Conservation (phyloP, 1,140 invertebrate species). For the Piezodorus guildinii region DNA sequence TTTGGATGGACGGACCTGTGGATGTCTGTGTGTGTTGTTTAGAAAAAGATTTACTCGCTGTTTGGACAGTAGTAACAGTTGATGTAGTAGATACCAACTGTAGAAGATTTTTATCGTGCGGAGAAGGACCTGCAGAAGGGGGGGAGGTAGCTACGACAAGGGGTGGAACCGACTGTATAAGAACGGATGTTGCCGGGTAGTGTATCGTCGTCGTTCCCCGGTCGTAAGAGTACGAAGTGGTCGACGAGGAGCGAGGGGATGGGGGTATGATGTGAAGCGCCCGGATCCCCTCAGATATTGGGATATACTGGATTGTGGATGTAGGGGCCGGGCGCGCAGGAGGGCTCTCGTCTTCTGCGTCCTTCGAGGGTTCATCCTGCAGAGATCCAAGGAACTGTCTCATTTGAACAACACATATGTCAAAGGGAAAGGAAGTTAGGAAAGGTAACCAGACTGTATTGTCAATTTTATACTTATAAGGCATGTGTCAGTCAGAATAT, state of each 20-base stretch:
- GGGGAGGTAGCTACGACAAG: conserved; percentile 29
- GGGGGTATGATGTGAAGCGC: conserved; percentile 26
- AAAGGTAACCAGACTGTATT: conserved; percentile 6
- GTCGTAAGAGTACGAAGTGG: neutral
- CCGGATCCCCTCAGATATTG: conserved; percentile 22
- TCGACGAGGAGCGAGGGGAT: neutral
- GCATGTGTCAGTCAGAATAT: too few relatives aligned
- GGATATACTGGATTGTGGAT: conserved; percentile 30
- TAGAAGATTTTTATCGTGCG: conserved; percentile 17
- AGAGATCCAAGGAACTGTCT: conserved; percentile 10
- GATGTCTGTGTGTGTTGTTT: neutral
- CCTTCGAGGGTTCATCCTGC: conserved; percentile 6
- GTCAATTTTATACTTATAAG: neutral
- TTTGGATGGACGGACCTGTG: neutral
- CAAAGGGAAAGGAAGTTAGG: neutral
- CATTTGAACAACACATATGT: conserved; percentile 13
- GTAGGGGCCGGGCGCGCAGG: conserved; percentile 30
- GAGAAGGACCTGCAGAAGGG: conserved; percentile 20
- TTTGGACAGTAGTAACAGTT: conserved; percentile 21
- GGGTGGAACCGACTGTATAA: conserved; percentile 29
- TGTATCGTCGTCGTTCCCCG: conserved; percentile 28
- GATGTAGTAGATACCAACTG: conserved; percentile 22
- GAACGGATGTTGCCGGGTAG: conserved; percentile 30
- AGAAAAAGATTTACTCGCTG: neutral
- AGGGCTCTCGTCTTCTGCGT: conserved; percentile 18